Evolutionary conservation across 2,113 vertebrate species (phyloP), one percentile per base, ranked within the genome.

Genomic region (Menura novaehollandiae): DNA sequence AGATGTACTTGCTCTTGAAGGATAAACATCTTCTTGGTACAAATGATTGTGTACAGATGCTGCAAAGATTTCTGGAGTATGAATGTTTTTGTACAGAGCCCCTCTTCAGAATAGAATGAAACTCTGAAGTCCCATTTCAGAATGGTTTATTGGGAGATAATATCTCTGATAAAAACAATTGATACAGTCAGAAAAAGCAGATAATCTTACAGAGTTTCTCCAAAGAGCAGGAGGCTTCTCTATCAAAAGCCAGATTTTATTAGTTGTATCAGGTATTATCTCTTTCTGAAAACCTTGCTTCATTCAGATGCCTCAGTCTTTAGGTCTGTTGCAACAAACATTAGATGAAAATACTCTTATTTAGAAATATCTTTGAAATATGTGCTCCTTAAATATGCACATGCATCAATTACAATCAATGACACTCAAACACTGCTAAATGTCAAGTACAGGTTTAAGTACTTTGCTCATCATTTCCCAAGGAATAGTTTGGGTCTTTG

Each of bases 361-460:
- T 89, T 89, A 64, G n/a, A 22, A 92, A 76, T 64, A 44, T 35
- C 39, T 89, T 82, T 89, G 52, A 85, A 79, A 85, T 68, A 68
- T 18, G 13, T 69, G 6, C 33, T 60, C 4, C 1, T 81, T 89
- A 85, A 89, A 82, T 75, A 87, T 62, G 60, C n/a, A 66, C 27
- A 27, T 62, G 35, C 16, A 63, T 39, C 44, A 91, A 33, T 85
- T 95, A 64, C 55, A 83, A 59, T 90, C 81, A 83, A 69, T 4
- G 17, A n/a, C 33, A 85, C 39, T 93, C 52, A 76, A 85, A 69
- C 17, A 43, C n/a, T 90, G 30, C 27, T 90, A 83, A 95, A 95
- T 72, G 67, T 96, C 85, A 95, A 93, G 62, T 82, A 79, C n/a
- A 69, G 21, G 19, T 68, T 95, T 85, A 80, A 76, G 30, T 71